Conservation (phyloP, 1,140 invertebrate genomes). For the Scaptomyza graminum region DNA sequence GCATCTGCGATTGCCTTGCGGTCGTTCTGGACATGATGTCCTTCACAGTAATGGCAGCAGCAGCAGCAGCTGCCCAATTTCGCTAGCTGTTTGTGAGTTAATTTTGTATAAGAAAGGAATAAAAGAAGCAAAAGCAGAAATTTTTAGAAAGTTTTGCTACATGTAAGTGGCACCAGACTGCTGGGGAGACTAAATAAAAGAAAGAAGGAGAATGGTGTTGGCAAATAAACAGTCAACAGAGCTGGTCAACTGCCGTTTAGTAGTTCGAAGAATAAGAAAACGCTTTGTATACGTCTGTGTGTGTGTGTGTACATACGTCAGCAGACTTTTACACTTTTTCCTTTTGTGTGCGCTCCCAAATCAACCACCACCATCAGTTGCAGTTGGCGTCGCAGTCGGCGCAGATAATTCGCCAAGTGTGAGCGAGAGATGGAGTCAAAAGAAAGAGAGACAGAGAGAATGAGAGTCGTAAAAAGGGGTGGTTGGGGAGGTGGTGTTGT, state of each 20-base stretch:
- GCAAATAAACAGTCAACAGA: constrained; percentile 64
- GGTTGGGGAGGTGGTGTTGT: constrained; percentile 31
- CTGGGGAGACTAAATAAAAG: background rate
- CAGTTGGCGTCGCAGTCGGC: constrained; percentile 21
- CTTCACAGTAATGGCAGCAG: constrained; percentile 13
- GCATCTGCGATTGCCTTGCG: constrained; percentile 27
- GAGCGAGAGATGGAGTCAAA: constrained; percentile 28
- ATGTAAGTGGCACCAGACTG: background rate
- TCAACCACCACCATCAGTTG: constrained; percentile 61
- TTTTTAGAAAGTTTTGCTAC: constrained; percentile 31
- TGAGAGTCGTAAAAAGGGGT: constrained; percentile 1
- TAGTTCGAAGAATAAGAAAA: constrained; percentile 10
- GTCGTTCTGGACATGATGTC: constrained; percentile 34
- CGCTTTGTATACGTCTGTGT: constrained; percentile 7
- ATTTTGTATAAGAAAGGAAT: constrained; percentile 15
- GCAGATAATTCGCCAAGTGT: constrained; percentile 77
- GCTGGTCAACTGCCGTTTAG: constrained; percentile 49
- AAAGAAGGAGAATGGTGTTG: constrained; percentile 41
- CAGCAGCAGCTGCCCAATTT: constrained; percentile 13
- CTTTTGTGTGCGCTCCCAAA: constrained; percentile 67
- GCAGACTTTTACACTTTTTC: constrained; percentile 66
- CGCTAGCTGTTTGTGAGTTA: constrained; percentile 33
- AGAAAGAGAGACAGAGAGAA: constrained; percentile 1
- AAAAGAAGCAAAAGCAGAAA: constrained; percentile 1
- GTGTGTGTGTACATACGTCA: constrained; percentile 57